Percentiles rank a stretch among this genome's conserved stretches.
These are phyloP conservation scores for Oryzaephilus surinamensis DNA, from an alignment of 1,140 invertebrate genomes.

Conservation along the genomic window DNA sequence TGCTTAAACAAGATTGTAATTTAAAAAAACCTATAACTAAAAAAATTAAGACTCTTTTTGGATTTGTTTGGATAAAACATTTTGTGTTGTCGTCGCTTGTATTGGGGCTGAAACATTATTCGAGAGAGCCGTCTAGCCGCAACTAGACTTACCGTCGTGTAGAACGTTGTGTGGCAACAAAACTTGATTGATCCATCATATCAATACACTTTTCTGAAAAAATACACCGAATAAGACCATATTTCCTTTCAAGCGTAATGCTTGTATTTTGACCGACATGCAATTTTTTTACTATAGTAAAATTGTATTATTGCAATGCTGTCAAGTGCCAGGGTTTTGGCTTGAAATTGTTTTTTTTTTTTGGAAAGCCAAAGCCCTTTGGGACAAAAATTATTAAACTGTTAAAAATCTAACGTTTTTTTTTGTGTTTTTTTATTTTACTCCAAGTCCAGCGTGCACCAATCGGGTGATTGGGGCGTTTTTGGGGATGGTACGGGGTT, in stretches of 20 bases:
- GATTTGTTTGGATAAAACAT: slow-evolving; percentile 1
- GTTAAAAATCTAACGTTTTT: too few species aligned
- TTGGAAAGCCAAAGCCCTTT: too few species aligned
- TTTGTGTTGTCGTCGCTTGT: neutral
- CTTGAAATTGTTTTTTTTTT: too few species aligned
- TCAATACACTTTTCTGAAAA: slow-evolving; percentile 37
- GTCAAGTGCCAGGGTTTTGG: slow-evolving; percentile 10
- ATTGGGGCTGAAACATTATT: slow-evolving; percentile 10
- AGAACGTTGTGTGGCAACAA: slow-evolving; percentile 28
- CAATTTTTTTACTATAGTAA: too few species aligned
- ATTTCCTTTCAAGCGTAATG: slow-evolving; percentile 4
- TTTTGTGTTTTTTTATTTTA: too few species aligned
- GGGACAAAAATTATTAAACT: too few species aligned
- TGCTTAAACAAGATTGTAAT: slow-evolving; percentile 2
- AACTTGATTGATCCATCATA: slow-evolving; percentile 35
- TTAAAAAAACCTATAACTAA: slow-evolving; percentile 9
- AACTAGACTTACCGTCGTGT: slow-evolving; percentile 37
- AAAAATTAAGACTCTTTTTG: slow-evolving; percentile 1
- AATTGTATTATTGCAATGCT: slow-evolving; percentile 10
- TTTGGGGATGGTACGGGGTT: slow-evolving; percentile 16
- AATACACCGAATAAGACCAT: slow-evolving; percentile 35
- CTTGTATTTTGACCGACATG: slow-evolving; percentile 10
- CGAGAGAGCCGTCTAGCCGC: slow-evolving; percentile 34
- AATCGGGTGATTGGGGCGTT: slow-evolving; percentile 27
- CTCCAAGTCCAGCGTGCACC: slow-evolving; percentile 26